Evolutionary conservation across 1,140 invertebrate species (phyloP).

Genomic region (Chionoecetes opilio): DNA sequence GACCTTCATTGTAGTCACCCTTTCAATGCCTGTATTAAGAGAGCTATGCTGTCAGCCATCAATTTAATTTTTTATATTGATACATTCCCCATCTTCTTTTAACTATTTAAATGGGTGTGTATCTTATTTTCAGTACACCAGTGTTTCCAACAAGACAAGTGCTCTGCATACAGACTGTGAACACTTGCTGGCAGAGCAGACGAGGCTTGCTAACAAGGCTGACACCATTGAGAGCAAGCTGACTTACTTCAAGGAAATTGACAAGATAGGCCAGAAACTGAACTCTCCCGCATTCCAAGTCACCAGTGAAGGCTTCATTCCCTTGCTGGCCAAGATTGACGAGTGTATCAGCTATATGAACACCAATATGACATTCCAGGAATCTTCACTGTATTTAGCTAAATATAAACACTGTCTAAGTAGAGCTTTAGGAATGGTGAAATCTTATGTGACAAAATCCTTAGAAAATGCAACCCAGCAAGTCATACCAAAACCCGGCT

Average conservation of each 20-base stretch:
- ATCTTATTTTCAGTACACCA: constrained; percentile 72
- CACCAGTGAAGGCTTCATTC: constrained; percentile 92
- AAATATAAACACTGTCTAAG: constrained; percentile 92
- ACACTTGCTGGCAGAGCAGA: constrained; percentile 84
- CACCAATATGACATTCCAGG: constrained; percentile 86
- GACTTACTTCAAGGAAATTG: constrained; percentile 93
- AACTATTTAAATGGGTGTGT: background rate
- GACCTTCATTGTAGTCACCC: too few relatives aligned
- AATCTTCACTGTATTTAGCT: constrained; percentile 86
- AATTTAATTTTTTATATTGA: too few relatives aligned
- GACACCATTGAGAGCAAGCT: constrained; percentile 92
- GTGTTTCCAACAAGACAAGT: constrained; percentile 80
- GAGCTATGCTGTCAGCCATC: too few relatives aligned
- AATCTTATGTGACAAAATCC: constrained; percentile 89
- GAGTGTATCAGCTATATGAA: constrained; percentile 94
- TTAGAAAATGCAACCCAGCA: constrained; percentile 91
- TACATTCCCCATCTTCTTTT: background rate
- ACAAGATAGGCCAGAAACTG: constrained; percentile 91
- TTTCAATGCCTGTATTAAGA: too few relatives aligned
- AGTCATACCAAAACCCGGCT: constrained; percentile 84
- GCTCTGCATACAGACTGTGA: constrained; percentile 80
- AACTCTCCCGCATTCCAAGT: constrained; percentile 91
- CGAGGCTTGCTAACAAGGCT: constrained; percentile 90
- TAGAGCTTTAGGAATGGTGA: constrained; percentile 91
- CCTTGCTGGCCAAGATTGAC: constrained; percentile 93